A percentile compares a stretch with the other conserved stretches of the same genome.
Evolutionary conservation across 2,888 invertebrate genomes (phyloP).

Genomic region (Lordiphosa fenestrarum): DNA sequence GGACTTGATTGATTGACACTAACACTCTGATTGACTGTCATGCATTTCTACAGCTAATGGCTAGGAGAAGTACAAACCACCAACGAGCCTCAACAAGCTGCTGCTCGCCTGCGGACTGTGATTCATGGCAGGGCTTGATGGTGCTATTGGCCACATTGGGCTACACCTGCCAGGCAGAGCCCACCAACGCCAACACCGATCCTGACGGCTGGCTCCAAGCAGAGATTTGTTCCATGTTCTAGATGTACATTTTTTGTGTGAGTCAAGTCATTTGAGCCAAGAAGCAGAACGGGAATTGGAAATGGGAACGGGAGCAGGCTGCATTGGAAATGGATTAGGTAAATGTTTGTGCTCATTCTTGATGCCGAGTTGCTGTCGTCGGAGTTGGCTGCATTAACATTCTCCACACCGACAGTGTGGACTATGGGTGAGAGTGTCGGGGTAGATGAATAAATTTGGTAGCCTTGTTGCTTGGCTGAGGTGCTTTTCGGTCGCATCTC

Average conservation of each 20-base stretch:
- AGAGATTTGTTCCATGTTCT: conserved; percentile 10
- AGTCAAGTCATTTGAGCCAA: background rate
- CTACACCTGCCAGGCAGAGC: conserved; percentile 12
- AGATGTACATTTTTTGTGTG: no score
- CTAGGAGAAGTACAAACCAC: conserved; percentile 19
- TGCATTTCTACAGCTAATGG: background rate
- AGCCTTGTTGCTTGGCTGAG: no score
- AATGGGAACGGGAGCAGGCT: conserved; percentile 50
- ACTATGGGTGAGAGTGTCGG: background rate
- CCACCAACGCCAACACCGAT: conserved; percentile 9
- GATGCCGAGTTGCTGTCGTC: conserved; percentile 22
- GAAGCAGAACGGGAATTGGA: conserved; percentile 10
- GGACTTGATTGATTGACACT: conserved; percentile 36
- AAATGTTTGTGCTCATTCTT: conserved; percentile 67
- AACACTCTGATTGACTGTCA: background rate
- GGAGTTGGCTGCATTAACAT: conserved; percentile 72
- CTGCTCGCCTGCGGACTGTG: conserved; percentile 84
- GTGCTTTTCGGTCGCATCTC: no score
- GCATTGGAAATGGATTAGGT: conserved; percentile 72
- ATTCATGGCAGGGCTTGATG: conserved; percentile 80
- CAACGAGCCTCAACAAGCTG: conserved; percentile 82
- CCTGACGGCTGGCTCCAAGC: conserved; percentile 26
- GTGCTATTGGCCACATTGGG: conserved; percentile 40
- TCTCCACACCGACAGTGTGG: conserved; percentile 50
- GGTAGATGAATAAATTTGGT: no score